Percentiles rank a stretch among this genome's conserved stretches.
These are phyloP conservation scores for Calephelis nemesis DNA, from an alignment of 1,140 invertebrate genomes.

Conservation along the genomic window DNA sequence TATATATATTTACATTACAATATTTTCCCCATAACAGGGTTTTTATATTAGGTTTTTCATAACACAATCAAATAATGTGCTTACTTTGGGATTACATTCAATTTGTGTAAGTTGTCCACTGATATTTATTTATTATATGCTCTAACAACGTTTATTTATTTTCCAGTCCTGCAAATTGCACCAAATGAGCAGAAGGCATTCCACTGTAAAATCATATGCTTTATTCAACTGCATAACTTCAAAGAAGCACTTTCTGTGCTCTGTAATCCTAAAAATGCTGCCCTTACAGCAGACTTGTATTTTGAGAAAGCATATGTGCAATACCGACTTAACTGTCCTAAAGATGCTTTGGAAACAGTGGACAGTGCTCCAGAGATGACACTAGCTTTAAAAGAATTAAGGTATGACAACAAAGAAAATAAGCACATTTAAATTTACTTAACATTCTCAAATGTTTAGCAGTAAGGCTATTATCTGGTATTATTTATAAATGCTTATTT, in stretches of 20 bases:
- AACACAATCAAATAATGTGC: no score
- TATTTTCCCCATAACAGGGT: no score
- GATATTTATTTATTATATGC: neutral
- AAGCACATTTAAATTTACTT: no score
- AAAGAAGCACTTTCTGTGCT: constrained; percentile 91
- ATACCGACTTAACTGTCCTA: constrained; percentile 92
- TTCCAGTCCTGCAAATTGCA: constrained; percentile 87
- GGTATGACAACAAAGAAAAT: constrained; percentile 42
- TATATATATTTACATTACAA: no score
- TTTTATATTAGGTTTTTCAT: no score
- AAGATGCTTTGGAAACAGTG: constrained; percentile 89
- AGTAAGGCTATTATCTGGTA: no score
- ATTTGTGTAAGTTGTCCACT: no score
- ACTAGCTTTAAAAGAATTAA: constrained; percentile 87
- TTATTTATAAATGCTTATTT: no score
- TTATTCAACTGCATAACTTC: constrained; percentile 93
- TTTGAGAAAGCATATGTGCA: constrained; percentile 97
- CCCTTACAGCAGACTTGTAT: constrained; percentile 82
- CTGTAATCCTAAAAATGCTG: constrained; percentile 82
- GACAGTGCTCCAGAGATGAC: constrained; percentile 83
- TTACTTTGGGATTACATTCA: no score
- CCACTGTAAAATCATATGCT: constrained; percentile 94
- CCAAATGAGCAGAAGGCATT: constrained; percentile 91
- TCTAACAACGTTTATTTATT: constrained; percentile 31
- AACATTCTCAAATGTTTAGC: no score